phyloP scores from a whole-genome alignment of 2,888 invertebrate species.

The Aporophyla lueneburgensis region DNA sequence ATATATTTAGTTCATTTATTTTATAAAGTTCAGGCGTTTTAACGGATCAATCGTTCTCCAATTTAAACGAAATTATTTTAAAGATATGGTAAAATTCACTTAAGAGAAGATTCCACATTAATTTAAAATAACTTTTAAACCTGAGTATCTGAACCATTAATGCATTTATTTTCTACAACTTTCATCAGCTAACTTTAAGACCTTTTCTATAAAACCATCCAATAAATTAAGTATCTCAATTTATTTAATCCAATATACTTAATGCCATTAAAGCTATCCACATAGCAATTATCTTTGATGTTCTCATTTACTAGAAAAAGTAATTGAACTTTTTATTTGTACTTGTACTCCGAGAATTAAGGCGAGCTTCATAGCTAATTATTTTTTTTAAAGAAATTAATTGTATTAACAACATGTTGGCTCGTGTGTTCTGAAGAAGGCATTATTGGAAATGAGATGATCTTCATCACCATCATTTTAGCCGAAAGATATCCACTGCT shows the following conservation, averaged over 20 bases:
- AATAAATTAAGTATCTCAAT: slow-evolving; percentile 8
- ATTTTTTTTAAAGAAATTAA: neutral
- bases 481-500: too few species aligned
- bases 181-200: neutral
- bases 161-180: neutral
- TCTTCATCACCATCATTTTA: too few species aligned
- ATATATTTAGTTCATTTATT: too few species aligned
- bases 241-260: slow-evolving; percentile 20
- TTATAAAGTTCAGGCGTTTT: neutral
- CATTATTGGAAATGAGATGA: neutral
- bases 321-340: slow-evolving; percentile 45
- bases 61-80: neutral
- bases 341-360: slow-evolving; percentile 16
- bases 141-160: neutral
- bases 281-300: slow-evolving; percentile 19
- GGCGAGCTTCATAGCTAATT: slow-evolving; percentile 12
- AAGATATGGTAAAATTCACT: neutral
- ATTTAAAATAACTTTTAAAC: neutral
- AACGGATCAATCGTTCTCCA: neutral
- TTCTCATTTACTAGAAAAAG: slow-evolving; percentile 17
- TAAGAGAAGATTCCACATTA: neutral
- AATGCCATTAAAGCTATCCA: slow-evolving; percentile 10
- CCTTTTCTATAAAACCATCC: neutral
- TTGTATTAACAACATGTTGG: neutral
- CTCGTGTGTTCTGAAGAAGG: neutral